Percentiles rank a stretch among this genome's conserved stretches.
These are phyloP conservation scores for Lycocerus yunnanus DNA, from an alignment of 2,888 invertebrate species.

Conservation along the genomic window DNA sequence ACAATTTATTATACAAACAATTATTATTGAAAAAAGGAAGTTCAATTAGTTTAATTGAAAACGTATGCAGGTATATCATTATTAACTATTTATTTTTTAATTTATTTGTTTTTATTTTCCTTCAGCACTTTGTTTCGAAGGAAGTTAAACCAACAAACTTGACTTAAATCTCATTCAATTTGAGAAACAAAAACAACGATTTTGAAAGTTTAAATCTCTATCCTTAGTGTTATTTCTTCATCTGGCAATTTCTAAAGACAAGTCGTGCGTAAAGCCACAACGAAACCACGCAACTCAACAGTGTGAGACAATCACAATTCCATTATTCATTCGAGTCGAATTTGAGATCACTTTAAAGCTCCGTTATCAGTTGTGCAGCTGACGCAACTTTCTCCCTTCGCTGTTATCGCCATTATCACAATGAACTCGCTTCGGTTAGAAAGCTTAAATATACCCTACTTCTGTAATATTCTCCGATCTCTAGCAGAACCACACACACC, in stretches of 20 bases:
- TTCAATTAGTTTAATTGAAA: too few relatives aligned
- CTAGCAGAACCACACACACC: constrained; percentile 4
- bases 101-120: background rate
- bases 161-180: background rate
- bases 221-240: constrained; percentile 20
- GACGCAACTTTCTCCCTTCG: constrained; percentile 21
- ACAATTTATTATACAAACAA: too few relatives aligned
- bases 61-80: too few relatives aligned
- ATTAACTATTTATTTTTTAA: background rate
- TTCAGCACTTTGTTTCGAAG: background rate
- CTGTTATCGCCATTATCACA: constrained; percentile 22
- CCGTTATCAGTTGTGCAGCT: constrained; percentile 30
- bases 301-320: constrained; percentile 30
- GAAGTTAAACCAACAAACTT: background rate
- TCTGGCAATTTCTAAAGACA: constrained; percentile 9
- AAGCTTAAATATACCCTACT: constrained; percentile 14
- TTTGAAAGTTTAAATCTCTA: constrained; percentile 1
- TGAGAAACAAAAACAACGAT: background rate
- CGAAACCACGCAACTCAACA: constrained; percentile 17
- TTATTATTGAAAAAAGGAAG: too few relatives aligned
- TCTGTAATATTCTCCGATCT: constrained; percentile 10
- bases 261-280: constrained; percentile 28
- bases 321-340: constrained; percentile 32
- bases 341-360: constrained; percentile 29
- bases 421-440: constrained; percentile 22